Conservation (phyloP, 1,140 invertebrate genomes). For the Wasmannia auropunctata region DNA sequence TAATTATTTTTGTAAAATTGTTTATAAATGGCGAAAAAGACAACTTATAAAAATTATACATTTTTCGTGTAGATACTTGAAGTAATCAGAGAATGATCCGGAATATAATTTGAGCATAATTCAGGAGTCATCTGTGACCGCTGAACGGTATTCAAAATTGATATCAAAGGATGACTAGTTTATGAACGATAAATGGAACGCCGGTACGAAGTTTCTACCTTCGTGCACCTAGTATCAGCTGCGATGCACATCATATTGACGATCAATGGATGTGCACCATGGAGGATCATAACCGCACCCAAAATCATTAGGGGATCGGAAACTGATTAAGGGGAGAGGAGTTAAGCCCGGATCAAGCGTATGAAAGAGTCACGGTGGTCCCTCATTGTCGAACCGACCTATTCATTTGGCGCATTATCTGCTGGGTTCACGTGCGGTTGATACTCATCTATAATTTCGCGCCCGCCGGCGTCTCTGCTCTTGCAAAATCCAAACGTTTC, state of each 20-base stretch:
- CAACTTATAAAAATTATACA: background rate
- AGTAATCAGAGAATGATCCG: background rate
- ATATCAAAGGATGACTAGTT: slow-evolving; percentile 39
- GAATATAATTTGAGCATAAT: background rate
- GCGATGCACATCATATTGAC: slow-evolving; percentile 33
- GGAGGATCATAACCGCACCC: slow-evolving; percentile 72
- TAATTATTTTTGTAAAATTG: background rate
- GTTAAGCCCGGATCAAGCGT: slow-evolving; percentile 76
- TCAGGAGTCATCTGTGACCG: slow-evolving; percentile 13
- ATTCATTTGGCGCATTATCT: slow-evolving; percentile 84
- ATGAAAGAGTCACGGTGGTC: slow-evolving; percentile 83
- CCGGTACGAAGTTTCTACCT: slow-evolving; percentile 46
- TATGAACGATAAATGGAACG: slow-evolving; percentile 40
- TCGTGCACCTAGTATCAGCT: slow-evolving; percentile 42
- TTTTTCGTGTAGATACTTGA: background rate
- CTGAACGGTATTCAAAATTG: slow-evolving; percentile 23
- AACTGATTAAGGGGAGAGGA: slow-evolving; percentile 81
- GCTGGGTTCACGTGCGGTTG: slow-evolving; percentile 82
- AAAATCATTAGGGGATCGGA: slow-evolving; percentile 84
- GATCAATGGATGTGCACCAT: slow-evolving; percentile 37
- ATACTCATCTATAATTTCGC: slow-evolving; percentile 83
- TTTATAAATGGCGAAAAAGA: background rate
- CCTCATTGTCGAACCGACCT: slow-evolving; percentile 80
- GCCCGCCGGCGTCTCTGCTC: slow-evolving; percentile 56
- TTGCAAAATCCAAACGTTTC: slow-evolving; percentile 25